Percentiles rank a stretch among this genome's conserved stretches.
phyloP scores from a whole-genome alignment of 2,113 vertebrate species.

The Perca flavescens region DNA sequence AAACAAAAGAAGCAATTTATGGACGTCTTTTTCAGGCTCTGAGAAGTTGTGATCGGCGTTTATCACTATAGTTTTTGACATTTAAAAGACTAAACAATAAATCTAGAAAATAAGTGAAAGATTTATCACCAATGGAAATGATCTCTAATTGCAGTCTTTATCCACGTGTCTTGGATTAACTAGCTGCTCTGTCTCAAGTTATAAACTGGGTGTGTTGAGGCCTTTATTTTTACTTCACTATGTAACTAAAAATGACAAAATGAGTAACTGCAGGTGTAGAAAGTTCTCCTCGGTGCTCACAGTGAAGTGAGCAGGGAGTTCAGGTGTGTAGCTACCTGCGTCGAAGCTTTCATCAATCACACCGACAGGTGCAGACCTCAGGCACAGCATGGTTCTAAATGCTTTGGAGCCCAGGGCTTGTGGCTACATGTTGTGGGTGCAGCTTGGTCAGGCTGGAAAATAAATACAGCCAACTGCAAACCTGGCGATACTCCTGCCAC shows the following conservation, averaged over 20 bases:
- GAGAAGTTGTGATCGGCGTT: too few species aligned
- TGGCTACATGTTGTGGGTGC: constrained; percentile 33
- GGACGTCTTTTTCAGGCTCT: not conserved
- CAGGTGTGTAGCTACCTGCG: constrained; percentile 24
- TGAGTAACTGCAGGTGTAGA: not conserved
- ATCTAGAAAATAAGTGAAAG: not conserved
- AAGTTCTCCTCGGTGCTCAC: not conserved
- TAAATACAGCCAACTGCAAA: constrained; percentile 34
- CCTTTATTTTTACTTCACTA: not conserved
- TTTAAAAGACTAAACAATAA: not conserved
- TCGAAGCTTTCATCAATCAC: constrained; percentile 59
- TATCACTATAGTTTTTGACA: not conserved
- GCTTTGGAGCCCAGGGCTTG: constrained; percentile 42
- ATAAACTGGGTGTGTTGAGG: not conserved
- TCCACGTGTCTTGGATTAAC: not conserved
- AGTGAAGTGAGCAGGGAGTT: constrained; percentile 32
- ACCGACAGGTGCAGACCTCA: constrained; percentile 41
- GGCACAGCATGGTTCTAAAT: constrained; percentile 39
- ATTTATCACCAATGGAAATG: not conserved
- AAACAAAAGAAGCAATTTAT: not conserved
- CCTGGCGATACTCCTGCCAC: constrained; percentile 15
- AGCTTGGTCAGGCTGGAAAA: constrained; percentile 27
- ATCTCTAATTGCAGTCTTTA: not conserved
- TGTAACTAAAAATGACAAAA: not conserved
- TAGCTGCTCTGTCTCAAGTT: not conserved